These are phyloP conservation scores for Xyliphius kryptos DNA, from an alignment of 2,113 vertebrate species.

Conservation along the genomic window DNA sequence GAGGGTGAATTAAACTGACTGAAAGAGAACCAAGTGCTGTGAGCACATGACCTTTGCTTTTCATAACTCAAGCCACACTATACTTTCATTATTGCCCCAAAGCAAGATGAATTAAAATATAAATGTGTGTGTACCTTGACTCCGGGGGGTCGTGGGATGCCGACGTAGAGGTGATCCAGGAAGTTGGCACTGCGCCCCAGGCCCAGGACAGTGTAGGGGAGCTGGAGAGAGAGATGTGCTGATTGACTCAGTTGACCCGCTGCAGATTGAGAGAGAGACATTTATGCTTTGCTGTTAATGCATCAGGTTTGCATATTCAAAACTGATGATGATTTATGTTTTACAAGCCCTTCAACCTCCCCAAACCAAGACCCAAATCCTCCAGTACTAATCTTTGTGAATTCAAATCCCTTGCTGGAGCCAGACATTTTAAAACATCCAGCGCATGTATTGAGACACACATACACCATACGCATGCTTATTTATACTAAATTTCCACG, in stretches of 20 bases:
- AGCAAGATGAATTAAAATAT: background rate
- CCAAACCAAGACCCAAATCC: no score
- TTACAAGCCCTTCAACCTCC: no score
- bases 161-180: slow-evolving; percentile 89
- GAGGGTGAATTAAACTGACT: slow-evolving; percentile 3
- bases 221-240: slow-evolving; percentile 86
- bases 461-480: no score
- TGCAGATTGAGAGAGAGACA: slow-evolving; percentile 51
- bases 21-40: background rate
- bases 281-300: no score
- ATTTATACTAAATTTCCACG: no score
- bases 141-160: slow-evolving; percentile 89
- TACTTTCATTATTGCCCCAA: background rate
- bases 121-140: slow-evolving; percentile 57
- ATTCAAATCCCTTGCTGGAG: no score
- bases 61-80: slow-evolving; percentile 2
- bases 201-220: slow-evolving; percentile 91
- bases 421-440: no score
- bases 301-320: no score
- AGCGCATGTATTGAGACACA: no score
- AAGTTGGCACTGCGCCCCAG: slow-evolving; percentile 95
- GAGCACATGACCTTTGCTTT: slow-evolving; percentile 1
- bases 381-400: no score
- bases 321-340: no score
- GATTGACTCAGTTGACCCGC: slow-evolving; percentile 95